A percentile compares a stretch with the other conserved stretches of the same genome.
Evolutionary conservation across 30 jellyfish, hydroid and myxozoan species (phyloP).

Genomic region (Sanderia malayensis): DNA sequence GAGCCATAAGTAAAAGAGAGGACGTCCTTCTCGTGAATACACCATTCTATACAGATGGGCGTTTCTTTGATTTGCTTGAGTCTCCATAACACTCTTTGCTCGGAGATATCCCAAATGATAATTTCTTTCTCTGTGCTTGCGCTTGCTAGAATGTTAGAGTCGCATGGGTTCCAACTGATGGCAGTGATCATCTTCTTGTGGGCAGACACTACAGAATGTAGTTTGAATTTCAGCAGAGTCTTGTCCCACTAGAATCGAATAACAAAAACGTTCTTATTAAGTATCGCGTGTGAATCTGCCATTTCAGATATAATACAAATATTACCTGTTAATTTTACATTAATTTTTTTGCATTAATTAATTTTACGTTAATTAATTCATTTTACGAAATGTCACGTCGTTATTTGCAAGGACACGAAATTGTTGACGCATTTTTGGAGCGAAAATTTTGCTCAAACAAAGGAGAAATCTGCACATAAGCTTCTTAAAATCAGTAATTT

Average conservation of each 20-base stretch:
- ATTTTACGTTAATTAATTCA: no score
- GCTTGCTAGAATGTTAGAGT: slow-evolving; percentile 60
- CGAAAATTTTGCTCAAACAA: no score
- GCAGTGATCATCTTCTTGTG: slow-evolving; percentile 75
- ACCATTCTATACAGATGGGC: slow-evolving; percentile 68
- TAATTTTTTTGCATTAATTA: no score
- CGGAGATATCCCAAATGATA: slow-evolving; percentile 67
- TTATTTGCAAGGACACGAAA: no score
- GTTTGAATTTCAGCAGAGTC: slow-evolving; percentile 29
- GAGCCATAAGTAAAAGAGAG: slow-evolving; percentile 37
- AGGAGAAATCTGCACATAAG: no score
- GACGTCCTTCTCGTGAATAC: slow-evolving; percentile 59
- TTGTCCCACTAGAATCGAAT: slow-evolving; percentile 43
- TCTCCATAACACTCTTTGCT: slow-evolving; percentile 41
- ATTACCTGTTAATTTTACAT: no score
- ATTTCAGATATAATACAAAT: no score
- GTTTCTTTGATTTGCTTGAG: slow-evolving; percentile 37
- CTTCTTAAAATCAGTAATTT: no score
- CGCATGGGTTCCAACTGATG: slow-evolving; percentile 66
- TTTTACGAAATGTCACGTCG: no score
- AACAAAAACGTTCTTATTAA: no score
- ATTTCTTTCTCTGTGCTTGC: slow-evolving; percentile 62
- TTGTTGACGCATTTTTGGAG: no score
- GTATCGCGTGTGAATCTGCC: no score
- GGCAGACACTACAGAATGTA: slow-evolving; percentile 79